Conservation (phyloP, 2,113 vertebrate species). For the Syrrhaptes paradoxus region DNA sequence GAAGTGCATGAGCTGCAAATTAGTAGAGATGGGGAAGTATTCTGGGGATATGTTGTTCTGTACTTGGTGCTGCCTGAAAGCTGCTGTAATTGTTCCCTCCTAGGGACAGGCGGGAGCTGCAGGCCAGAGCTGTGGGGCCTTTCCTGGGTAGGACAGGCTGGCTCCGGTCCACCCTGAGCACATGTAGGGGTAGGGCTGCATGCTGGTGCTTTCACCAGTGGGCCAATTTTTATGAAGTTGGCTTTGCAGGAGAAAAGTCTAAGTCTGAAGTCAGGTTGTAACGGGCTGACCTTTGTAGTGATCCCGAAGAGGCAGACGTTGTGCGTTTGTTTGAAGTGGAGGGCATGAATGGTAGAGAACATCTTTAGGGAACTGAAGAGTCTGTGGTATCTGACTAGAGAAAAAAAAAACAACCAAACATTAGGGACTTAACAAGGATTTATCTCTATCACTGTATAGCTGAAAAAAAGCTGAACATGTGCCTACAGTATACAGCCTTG, state of each 20-base stretch:
- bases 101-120: background rate
- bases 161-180: background rate
- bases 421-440: background rate
- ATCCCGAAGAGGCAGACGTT: background rate
- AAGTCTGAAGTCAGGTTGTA: background rate
- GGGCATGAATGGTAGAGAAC: background rate
- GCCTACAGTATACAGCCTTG: background rate
- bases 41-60: background rate
- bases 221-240: background rate
- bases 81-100: background rate
- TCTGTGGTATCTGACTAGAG: background rate
- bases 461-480: background rate
- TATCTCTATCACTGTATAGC: background rate
- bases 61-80: background rate
- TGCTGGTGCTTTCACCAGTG: background rate
- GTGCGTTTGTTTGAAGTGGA: background rate
- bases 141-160: background rate
- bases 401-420: background rate
- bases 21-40: background rate
- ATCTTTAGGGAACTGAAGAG: background rate
- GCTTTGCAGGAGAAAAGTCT: background rate
- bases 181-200: background rate
- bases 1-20: background rate
- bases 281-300: background rate
- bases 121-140: background rate